Evolutionary conservation across 2,888 invertebrate species (phyloP).

Genomic region (Thecocarcelia acutangulata): DNA sequence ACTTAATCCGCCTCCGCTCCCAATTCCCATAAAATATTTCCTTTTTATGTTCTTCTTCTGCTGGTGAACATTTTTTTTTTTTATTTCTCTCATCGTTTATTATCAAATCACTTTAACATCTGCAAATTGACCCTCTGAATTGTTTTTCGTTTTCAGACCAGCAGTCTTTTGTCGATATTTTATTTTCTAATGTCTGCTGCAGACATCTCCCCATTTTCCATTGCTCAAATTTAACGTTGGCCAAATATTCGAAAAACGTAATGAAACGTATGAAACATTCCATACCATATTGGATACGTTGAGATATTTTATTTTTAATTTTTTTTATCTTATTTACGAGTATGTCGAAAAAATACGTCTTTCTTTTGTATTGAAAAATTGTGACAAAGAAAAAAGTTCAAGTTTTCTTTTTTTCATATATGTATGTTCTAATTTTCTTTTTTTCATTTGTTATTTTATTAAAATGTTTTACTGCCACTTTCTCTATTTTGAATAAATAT

Average conservation of each 20-base stretch:
- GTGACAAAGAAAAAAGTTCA: no score
- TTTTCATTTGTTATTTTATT: no score
- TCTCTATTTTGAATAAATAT: no score
- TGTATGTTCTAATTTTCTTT: no score
- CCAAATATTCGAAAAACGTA: neutral
- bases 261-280: neutral
- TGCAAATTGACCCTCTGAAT: slow-evolving; percentile 63
- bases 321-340: neutral
- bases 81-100: slow-evolving; percentile 33
- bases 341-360: no score
- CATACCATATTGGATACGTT: neutral
- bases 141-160: slow-evolving; percentile 25
- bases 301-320: neutral
- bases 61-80: slow-evolving; percentile 8
- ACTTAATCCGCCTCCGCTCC: neutral
- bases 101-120: slow-evolving; percentile 59
- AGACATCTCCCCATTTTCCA: neutral
- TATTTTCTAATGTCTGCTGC: slow-evolving; percentile 44
- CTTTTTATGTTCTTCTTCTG: neutral
- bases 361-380: no score
- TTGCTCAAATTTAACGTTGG: slow-evolving; percentile 18
- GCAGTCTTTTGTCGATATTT: slow-evolving; percentile 16
- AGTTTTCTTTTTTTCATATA: no score
- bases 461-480: no score
- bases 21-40: neutral